phyloP scores from a whole-genome alignment of 2,113 vertebrate genomes.

The Peromyscus californicus region DNA sequence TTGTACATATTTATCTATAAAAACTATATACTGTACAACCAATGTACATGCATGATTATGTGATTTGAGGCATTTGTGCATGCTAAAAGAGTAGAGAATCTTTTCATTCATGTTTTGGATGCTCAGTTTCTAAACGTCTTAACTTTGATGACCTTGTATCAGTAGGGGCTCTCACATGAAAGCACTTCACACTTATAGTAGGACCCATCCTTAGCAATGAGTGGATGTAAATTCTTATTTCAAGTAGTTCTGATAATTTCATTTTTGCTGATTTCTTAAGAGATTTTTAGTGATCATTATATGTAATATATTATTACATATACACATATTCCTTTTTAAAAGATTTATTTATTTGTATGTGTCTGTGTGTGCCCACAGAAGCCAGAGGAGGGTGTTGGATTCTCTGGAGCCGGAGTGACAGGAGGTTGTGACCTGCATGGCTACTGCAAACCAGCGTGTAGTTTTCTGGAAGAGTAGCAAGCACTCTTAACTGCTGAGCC shows the following conservation, averaged over 20 bases:
- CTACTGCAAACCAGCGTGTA: neutral
- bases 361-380: neutral
- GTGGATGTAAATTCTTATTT: neutral
- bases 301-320: neutral
- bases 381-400: neutral
- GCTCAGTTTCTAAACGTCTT: slow-evolving; percentile 15
- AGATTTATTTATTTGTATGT: neutral
- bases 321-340: neutral
- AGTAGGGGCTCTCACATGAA: neutral
- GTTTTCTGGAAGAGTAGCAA: neutral
- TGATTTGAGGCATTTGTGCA: neutral
- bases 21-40: neutral
- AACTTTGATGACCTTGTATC: slow-evolving; percentile 35
- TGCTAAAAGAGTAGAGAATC: neutral
- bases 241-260: slow-evolving; percentile 39
- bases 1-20: neutral
- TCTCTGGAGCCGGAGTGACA: neutral
- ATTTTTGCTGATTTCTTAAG: neutral
- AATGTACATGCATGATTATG: neutral
- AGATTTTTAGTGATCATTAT: neutral
- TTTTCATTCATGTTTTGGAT: neutral
- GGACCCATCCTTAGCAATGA: neutral
- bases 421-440: neutral
- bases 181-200: neutral
- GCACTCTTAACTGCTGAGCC: neutral